Conservation (phyloP, 2,888 invertebrate species). For the Salpingus planirostris region DNA sequence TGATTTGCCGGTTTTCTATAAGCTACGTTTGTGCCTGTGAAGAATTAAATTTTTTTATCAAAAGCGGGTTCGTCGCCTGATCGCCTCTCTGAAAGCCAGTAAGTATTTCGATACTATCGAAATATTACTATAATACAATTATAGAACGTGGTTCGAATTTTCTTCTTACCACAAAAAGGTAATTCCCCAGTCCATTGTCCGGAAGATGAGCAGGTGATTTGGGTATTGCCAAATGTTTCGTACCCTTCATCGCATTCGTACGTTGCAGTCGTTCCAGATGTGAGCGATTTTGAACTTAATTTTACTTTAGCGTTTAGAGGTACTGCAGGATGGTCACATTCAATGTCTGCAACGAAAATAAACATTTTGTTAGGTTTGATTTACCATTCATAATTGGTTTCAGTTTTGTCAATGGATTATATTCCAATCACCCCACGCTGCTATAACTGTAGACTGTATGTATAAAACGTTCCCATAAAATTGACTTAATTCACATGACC, state of each 20-base stretch:
- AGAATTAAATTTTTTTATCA: constrained; percentile 7
- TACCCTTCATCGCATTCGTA: constrained; percentile 81
- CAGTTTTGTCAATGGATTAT: background rate
- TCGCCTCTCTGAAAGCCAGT: too few species aligned
- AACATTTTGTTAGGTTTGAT: background rate
- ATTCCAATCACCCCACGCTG: background rate
- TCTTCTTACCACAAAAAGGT: constrained; percentile 79
- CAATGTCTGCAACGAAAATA: constrained; percentile 33
- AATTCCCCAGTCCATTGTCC: constrained; percentile 74
- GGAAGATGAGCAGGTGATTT: constrained; percentile 58
- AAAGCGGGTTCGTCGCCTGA: constrained; percentile 1
- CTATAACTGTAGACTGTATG: background rate
- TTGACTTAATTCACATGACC: too few species aligned
- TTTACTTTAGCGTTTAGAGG: constrained; percentile 72
- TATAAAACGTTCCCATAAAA: too few species aligned
- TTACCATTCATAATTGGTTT: background rate
- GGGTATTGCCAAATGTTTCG: constrained; percentile 72
- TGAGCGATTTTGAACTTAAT: constrained; percentile 48
- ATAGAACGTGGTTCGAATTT: too few species aligned
- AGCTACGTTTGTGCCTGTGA: constrained; percentile 72
- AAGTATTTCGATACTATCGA: background rate
- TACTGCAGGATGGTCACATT: constrained; percentile 78
- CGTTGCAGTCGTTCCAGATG: constrained; percentile 55
- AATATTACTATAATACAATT: background rate
- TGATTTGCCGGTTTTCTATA: constrained; percentile 83